phyloP scores from a whole-genome alignment of 2,113 vertebrate genomes.

The Hippopotamus amphibius region DNA sequence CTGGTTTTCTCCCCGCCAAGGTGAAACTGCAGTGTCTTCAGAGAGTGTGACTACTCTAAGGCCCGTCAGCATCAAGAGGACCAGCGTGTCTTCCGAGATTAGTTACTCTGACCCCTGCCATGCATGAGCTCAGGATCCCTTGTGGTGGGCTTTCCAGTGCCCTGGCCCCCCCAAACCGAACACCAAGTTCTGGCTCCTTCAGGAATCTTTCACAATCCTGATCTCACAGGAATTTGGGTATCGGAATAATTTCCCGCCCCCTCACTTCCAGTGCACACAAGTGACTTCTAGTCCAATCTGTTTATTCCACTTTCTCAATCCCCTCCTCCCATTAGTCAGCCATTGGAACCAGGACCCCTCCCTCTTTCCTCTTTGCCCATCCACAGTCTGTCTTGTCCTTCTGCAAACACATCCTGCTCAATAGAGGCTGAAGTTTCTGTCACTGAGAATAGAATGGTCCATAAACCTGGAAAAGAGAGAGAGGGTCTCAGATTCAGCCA shows the following conservation, averaged over 20 bases:
- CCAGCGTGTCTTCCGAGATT: neutral
- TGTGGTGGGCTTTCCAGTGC: neutral
- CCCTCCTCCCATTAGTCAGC: neutral
- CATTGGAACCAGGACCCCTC: neutral
- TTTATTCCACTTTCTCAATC: constrained; percentile 6
- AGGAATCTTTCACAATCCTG: neutral
- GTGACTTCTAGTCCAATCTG: neutral
- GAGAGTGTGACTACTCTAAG: neutral
- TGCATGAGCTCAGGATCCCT: neutral
- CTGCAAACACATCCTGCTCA: constrained; percentile 58
- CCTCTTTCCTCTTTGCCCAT: neutral
- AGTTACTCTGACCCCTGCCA: neutral
- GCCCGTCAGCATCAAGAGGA: neutral
- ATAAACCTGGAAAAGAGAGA: constrained; percentile 85
- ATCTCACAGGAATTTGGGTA: neutral
- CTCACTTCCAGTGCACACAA: neutral
- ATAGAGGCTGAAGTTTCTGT: constrained; percentile 85
- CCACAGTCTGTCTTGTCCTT: neutral
- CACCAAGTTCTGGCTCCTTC: neutral
- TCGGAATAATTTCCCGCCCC: neutral
- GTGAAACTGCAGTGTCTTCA: neutral
- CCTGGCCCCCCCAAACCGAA: neutral
- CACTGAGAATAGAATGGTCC: constrained; percentile 82
- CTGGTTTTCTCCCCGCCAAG: neutral
- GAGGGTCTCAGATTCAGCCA: constrained; percentile 1